Evolutionary conservation across 53 echinoderm and acorn worm genomes (phyloP).

Genomic region (Zoroaster sp.): DNA sequence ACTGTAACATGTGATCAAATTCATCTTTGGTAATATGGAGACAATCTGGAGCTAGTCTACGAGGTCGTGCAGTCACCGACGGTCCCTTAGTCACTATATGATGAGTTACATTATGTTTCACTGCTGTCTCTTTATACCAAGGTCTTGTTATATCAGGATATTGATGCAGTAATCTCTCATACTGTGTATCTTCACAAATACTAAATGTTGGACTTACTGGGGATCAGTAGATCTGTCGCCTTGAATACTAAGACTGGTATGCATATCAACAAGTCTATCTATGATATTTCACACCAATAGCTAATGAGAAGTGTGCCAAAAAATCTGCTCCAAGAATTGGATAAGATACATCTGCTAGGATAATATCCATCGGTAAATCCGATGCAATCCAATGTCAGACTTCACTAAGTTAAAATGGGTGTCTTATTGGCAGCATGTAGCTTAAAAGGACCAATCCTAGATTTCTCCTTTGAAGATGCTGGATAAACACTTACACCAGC

Average conservation of each 20-base stretch:
- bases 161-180: neutral
- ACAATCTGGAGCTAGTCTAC: constrained; percentile 26
- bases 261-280: constrained; percentile 10
- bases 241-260: constrained; percentile 5
- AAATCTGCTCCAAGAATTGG: constrained; percentile 70
- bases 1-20: constrained; percentile 49
- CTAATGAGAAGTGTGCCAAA: constrained; percentile 29
- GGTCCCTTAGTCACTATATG: constrained; percentile 51
- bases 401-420: constrained; percentile 45
- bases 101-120: constrained; percentile 40
- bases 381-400: constrained; percentile 57
- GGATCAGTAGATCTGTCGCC: neutral
- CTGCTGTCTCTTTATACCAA: neutral
- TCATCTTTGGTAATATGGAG: constrained; percentile 20
- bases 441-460: no score
- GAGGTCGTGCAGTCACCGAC: neutral
- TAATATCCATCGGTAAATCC: constrained; percentile 54
- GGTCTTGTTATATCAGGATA: constrained; percentile 1
- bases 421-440: constrained; percentile 15
- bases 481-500: constrained; percentile 11
- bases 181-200: neutral
- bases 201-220: neutral
- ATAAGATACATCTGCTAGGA: constrained; percentile 35
- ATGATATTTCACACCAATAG: constrained; percentile 31
- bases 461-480: neutral